Evolutionary conservation across 2,797 vertebrate species (phyloP), one percentile per base, ranked within the genome.

Genomic region (Falco novaeseelandiae): DNA sequence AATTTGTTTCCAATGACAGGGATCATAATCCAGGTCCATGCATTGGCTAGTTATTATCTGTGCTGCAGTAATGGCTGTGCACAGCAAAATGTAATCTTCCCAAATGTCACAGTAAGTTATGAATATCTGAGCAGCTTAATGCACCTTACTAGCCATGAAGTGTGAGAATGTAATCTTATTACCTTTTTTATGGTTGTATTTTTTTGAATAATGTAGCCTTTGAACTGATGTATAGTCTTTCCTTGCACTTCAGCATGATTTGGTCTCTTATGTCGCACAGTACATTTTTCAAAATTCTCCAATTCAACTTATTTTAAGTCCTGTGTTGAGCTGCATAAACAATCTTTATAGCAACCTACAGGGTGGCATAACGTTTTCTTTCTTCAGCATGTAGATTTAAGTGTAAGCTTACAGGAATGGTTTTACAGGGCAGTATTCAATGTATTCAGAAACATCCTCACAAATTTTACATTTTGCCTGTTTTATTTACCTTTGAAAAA

Each of bases 81-180:
- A 97, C 97, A 97, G 97, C 98, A 98, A 98, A 98, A 98, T 98
- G 98, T 98, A 98, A 98, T 98, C 98, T 98, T 98, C 97, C 96
- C 97, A 97, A 98, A 98, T 98, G 98, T 98, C 98, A 98, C 98
- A 79, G 97, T 98, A 98, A 98, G 98, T 98, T 98, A 98, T 98
- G 98, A 98, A 98, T 98, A 98, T 98, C 98, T 98, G 98, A 98
- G 97, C 98, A 98, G 98, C 97, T 98, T 98, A 98, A 98, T 98
- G 97, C 91, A 98, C 98, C 98, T 98, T 98, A 98, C 98, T 98
- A 98, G 97, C 98, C 98, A 97, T 98, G 98, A 98, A 98, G 98
- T 98, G 98, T 97, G 97, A 98, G 98, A 98, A 98, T 98, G 98
- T 98, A 98, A 98, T 98, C 98, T 98, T 98, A 98, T 98, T 98